phyloP scores from a whole-genome alignment of 2,113 vertebrate genomes.

The Gnathochromis pfefferi region DNA sequence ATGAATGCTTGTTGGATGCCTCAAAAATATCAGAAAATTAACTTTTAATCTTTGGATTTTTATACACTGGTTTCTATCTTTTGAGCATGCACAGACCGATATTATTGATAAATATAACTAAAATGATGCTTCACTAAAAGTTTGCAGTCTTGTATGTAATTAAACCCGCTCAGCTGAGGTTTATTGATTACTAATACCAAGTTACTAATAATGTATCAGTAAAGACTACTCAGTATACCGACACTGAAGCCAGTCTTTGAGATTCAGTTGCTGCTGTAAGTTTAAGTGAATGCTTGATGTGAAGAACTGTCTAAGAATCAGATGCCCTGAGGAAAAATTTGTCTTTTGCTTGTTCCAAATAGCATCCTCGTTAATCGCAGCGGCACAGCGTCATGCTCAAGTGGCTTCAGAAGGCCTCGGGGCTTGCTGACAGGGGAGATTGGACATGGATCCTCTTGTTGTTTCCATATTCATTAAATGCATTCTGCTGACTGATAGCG shows the following conservation, averaged over 20 bases:
- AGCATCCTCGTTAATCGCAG: background rate
- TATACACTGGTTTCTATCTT: background rate
- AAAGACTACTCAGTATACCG: background rate
- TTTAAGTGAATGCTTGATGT: background rate
- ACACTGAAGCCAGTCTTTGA: background rate
- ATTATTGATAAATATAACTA: background rate
- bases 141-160: background rate
- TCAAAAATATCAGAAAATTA: background rate
- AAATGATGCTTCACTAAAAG: background rate
- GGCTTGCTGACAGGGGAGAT: constrained; percentile 16
- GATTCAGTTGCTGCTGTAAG: background rate
- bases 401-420: background rate
- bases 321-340: background rate
- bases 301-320: background rate
- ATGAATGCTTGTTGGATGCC: background rate
- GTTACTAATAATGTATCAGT: background rate
- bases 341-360: background rate
- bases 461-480: constrained; percentile 18
- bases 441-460: constrained; percentile 17
- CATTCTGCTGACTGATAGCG: constrained; percentile 17
- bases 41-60: background rate
- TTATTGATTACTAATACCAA: background rate
- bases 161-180: background rate
- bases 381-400: background rate
- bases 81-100: background rate